A percentile compares a stretch with the other conserved stretches of the same genome.
phyloP scores from a whole-genome alignment of 2,797 vertebrate genomes.

The Orestias chungarensis region DNA sequence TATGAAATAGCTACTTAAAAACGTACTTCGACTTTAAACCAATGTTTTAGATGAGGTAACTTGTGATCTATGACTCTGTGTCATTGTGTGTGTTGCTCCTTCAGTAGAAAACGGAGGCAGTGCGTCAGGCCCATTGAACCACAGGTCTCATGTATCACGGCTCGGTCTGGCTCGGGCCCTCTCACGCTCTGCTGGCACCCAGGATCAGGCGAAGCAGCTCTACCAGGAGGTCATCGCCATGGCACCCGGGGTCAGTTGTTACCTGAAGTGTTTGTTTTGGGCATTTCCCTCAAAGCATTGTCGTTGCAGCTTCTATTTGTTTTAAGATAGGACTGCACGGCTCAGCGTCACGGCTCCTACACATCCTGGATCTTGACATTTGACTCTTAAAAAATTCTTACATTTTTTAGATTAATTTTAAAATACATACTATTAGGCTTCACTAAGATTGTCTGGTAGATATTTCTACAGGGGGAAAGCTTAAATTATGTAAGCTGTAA shows the following conservation, averaged over 20 bases:
- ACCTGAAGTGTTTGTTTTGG: slow-evolving; percentile 1
- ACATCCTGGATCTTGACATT: neutral
- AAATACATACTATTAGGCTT: neutral
- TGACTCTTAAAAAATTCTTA: neutral
- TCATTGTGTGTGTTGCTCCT: slow-evolving; percentile 33
- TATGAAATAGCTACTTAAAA: no score
- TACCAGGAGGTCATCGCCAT: slow-evolving; percentile 75
- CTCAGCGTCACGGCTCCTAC: neutral
- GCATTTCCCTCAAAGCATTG: neutral
- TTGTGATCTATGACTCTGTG: neutral
- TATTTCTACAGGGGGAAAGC: neutral
- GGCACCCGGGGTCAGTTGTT: slow-evolving; percentile 66
- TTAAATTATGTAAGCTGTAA: neutral
- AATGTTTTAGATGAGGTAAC: neutral
- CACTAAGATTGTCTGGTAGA: neutral
- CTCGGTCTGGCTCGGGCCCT: slow-evolving; percentile 74
- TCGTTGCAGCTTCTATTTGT: neutral
- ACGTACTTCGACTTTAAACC: neutral
- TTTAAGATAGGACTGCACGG: neutral
- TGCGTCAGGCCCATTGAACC: slow-evolving; percentile 53
- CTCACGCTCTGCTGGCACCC: slow-evolving; percentile 50
- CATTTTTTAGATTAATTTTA: neutral
- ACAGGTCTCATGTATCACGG: slow-evolving; percentile 59
- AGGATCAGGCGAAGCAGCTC: slow-evolving; percentile 57
- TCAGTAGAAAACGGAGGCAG: slow-evolving; percentile 9